A percentile compares a stretch with the other conserved stretches of the same genome.
These are phyloP conservation scores for Hypotaenidia okinawae DNA, from an alignment of 2,797 vertebrate species.

Conservation along the genomic window DNA sequence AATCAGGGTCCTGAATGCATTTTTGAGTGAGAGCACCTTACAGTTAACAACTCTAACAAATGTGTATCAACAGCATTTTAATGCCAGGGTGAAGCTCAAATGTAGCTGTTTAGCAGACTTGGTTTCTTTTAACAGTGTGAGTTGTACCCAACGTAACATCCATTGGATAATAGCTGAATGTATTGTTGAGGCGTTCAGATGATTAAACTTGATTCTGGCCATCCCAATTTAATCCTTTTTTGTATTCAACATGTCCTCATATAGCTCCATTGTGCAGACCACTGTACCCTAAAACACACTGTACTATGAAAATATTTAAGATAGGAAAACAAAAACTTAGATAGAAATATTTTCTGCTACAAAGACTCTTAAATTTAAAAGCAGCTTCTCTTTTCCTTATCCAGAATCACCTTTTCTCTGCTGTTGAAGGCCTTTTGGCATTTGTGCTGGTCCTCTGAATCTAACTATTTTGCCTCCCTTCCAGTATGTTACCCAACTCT, in stretches of 20 bases:
- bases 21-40: conserved; percentile 7
- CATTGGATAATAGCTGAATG: not conserved
- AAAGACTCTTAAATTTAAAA: not conserved
- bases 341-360: not conserved
- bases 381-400: not conserved
- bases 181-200: not conserved
- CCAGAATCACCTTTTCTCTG: conserved; percentile 24
- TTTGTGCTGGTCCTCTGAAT: conserved; percentile 41
- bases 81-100: not conserved
- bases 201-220: not conserved
- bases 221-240: not conserved
- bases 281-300: not conserved
- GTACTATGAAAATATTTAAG: not conserved
- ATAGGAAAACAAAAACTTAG: not conserved
- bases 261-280: not conserved
- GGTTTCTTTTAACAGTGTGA: not conserved
- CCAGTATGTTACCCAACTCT: conserved; percentile 70
- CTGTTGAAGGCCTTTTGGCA: conserved; percentile 36
- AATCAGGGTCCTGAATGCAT: not conserved
- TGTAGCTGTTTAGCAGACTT: not conserved
- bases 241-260: not conserved
- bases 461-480: conserved; percentile 63
- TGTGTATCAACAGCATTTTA: not conserved
- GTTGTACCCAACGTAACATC: not conserved
- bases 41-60: not conserved